Base-by-base conservation (phyloP, 2,113 vertebrate species). In the Progne subis region DNA sequence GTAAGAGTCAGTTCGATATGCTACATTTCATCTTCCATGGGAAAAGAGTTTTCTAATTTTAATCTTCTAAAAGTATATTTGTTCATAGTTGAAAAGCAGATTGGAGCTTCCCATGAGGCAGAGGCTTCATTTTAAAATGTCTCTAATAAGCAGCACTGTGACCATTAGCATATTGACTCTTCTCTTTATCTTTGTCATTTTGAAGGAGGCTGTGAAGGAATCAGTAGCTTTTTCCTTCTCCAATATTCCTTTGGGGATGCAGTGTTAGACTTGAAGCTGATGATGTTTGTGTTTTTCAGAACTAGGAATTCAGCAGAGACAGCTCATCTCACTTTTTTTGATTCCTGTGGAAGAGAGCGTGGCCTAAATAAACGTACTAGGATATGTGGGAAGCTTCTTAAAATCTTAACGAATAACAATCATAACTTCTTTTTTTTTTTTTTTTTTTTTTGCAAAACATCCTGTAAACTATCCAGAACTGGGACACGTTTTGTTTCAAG, bases 201-300 rank as follows among this genome's bases (percentile, higher is more conserved):
- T 90, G 80, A 94, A 94, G 94, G 78, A 88, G 55, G 5, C 59
- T 86, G 59, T 77, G 87, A 92, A 92, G 94, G 88, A 95, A 79
- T 88, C 68, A 37, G 49, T 90, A 50, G 8, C 80, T 92, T 80
- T 82, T 92, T 86, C 49, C 68, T 83, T 47, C 76, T 86, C 60
- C 68, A 67, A 20, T 88, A 90, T 96, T 93, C 92, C 76, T 74
- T 63, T 67, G 72, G 55, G 63, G 46, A 46, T 88, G 29, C 46
- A 77, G 46, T 12, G 2, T 76, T 82, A 85, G 61, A 15, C 52
- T 77, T 69, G 37, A 70, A 70, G 24, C 74, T 90, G 76, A 50
- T 92, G 82, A 63, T 77, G 63, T 52, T 68, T 91, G 37, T 72
- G 32, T 79, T 92, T 88, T 88, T 88, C 67, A 72, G 90, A 87